phyloP scores from a whole-genome alignment of 1,140 invertebrate species.

The Caenorhabditis inopinata region DNA sequence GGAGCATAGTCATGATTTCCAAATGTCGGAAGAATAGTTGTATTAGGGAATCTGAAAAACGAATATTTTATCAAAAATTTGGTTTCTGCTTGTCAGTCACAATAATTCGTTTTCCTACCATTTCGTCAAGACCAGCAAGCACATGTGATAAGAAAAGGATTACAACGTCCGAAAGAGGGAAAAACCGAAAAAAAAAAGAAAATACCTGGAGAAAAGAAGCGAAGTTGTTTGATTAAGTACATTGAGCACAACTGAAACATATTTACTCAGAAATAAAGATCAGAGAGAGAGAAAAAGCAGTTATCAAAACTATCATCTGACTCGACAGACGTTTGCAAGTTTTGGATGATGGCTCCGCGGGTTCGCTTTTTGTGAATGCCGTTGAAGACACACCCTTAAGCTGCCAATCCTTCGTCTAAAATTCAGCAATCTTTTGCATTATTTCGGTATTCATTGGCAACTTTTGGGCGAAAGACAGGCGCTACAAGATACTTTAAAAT shows the following conservation, averaged over 20 bases:
- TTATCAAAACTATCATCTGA: too few species aligned
- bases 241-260: slow-evolving; percentile 12
- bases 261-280: not conserved
- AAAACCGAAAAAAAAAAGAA: not conserved
- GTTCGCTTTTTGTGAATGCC: too few species aligned
- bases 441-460: too few species aligned
- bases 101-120: slow-evolving; percentile 5
- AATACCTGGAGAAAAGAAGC: slow-evolving; percentile 30
- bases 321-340: too few species aligned
- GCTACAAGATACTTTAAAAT: too few species aligned
- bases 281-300: too few species aligned
- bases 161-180: not conserved
- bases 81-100: not conserved
- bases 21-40: slow-evolving; percentile 54
- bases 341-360: too few species aligned
- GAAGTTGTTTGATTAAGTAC: slow-evolving; percentile 12
- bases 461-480: too few species aligned
- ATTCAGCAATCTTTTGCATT: too few species aligned
- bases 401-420: too few species aligned
- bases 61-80: not conserved
- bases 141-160: slow-evolving; percentile 19
- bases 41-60: slow-evolving; percentile 16
- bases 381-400: too few species aligned
- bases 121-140: slow-evolving; percentile 24
- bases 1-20: slow-evolving; percentile 62